Percentiles rank a stretch among this genome's conserved stretches.
Evolutionary conservation across 1,140 invertebrate species (phyloP).

Genomic region (Leptinotarsa lineolata): DNA sequence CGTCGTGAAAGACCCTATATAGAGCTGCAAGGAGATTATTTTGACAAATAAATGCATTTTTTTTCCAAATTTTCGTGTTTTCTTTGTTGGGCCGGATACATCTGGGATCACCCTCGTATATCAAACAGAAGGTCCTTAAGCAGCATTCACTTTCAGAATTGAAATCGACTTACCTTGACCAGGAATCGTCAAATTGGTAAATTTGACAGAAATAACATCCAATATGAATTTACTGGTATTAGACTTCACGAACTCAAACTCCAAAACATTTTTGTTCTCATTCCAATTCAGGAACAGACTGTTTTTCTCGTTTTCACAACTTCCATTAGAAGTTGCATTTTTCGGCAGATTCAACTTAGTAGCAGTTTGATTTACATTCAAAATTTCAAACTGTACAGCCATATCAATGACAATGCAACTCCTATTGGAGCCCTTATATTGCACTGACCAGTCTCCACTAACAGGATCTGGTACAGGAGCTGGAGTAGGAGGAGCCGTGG

Average conservation of each 20-base stretch:
- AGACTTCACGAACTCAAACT: conserved; percentile 57
- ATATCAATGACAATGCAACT: conserved; percentile 67
- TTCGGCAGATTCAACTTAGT: conserved; percentile 57
- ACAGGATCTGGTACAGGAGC: conserved; percentile 36
- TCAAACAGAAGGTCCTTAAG: too few relatives aligned
- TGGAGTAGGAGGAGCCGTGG: conserved; percentile 42
- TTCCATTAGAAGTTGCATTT: conserved; percentile 55
- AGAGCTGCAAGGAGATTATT: too few relatives aligned
- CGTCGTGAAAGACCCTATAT: too few relatives aligned
- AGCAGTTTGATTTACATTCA: conserved; percentile 46
- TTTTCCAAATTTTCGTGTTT: too few relatives aligned
- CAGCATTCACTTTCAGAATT: too few relatives aligned
- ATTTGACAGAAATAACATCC: conserved; percentile 14
- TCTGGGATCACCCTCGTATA: too few relatives aligned
- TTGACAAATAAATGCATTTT: too few relatives aligned
- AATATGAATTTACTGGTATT: conserved; percentile 45
- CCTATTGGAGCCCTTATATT: conserved; percentile 54
- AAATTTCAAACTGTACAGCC: conserved; percentile 66
- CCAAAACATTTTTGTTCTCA: conserved; percentile 45
- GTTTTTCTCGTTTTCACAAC: conserved; percentile 57
- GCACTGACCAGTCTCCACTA: conserved; percentile 58
- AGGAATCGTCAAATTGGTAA: conserved; percentile 2
- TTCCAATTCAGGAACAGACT: conserved; percentile 59
- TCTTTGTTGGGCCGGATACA: too few relatives aligned
- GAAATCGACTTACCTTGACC: background rate